Conservation (phyloP, 2,888 invertebrate genomes). For the Hoplodrina ambigua region DNA sequence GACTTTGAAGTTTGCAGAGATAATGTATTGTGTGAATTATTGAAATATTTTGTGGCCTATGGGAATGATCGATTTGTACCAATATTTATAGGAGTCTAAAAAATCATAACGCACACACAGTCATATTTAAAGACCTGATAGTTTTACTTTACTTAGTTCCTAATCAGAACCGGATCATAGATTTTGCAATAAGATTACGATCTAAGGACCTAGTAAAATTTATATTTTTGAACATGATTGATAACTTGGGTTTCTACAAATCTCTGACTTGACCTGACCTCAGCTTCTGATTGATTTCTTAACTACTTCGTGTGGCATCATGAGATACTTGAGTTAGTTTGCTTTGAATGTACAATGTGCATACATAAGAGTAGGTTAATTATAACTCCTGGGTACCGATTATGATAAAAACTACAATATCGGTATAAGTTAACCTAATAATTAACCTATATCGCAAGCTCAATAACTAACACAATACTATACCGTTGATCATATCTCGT, state of each 20-base stretch:
- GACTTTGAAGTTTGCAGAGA: constrained; percentile 52
- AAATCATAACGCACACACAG: not conserved
- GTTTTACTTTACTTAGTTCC: not conserved
- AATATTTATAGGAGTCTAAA: not conserved
- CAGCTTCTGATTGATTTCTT: not conserved
- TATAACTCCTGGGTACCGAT: constrained; percentile 3
- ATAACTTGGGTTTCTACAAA: not conserved
- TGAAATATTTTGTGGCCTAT: constrained; percentile 23
- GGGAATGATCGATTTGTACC: constrained; percentile 36
- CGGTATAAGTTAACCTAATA: constrained; percentile 13
- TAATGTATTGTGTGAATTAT: constrained; percentile 51
- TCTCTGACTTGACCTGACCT: not conserved
- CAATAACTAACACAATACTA: constrained; percentile 32
- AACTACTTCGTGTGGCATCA: not conserved
- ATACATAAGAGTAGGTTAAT: not conserved
- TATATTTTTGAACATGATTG: not conserved
- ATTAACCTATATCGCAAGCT: constrained; percentile 26
- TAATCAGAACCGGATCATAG: not conserved
- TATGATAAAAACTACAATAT: constrained; percentile 18
- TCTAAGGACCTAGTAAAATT: not conserved
- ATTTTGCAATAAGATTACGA: no score
- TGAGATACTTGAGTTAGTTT: constrained; percentile 2
- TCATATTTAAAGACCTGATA: no score
- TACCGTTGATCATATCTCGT: constrained; percentile 19
- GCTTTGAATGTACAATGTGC: not conserved